phyloP scores from a whole-genome alignment of 2,113 vertebrate genomes.

The Cardinalis cardinalis region DNA sequence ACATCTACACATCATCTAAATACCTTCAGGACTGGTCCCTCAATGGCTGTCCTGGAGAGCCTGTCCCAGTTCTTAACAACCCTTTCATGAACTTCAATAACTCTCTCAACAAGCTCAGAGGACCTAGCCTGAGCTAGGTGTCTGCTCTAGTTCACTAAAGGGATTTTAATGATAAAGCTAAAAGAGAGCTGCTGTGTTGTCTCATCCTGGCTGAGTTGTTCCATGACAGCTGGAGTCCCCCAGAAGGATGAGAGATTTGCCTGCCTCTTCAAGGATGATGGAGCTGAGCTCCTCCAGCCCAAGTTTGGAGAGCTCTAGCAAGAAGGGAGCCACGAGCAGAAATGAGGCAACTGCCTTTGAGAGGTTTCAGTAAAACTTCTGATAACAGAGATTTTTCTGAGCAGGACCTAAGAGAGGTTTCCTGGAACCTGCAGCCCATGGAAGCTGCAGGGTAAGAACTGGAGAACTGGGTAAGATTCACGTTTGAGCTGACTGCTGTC shows the following conservation, averaged over 20 bases:
- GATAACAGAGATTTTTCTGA: neutral
- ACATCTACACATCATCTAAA: neutral
- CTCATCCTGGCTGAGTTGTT: neutral
- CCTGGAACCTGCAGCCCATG: neutral
- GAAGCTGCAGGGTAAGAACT: neutral
- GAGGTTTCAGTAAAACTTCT: neutral
- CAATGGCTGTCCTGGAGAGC: neutral
- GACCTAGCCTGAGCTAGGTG: neutral
- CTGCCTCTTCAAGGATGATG: neutral
- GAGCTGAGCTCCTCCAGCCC: neutral
- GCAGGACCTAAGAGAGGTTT: neutral
- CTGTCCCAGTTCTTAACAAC: neutral
- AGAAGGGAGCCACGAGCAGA: neutral
- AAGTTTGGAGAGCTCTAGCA: neutral
- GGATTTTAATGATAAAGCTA: neutral
- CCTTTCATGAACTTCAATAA: neutral
- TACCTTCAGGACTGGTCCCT: neutral
- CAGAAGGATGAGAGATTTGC: neutral
- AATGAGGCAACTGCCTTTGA: neutral
- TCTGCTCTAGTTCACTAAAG: neutral
- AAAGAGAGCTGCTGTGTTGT: neutral
- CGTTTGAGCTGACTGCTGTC: neutral
- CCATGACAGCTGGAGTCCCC: neutral
- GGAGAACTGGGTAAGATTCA: neutral
- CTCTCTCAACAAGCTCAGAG: neutral